A percentile compares a stretch with the other conserved stretches of the same genome.
Evolutionary conservation across 2,797 vertebrate genomes (phyloP).

Genomic region (Channa striata): DNA sequence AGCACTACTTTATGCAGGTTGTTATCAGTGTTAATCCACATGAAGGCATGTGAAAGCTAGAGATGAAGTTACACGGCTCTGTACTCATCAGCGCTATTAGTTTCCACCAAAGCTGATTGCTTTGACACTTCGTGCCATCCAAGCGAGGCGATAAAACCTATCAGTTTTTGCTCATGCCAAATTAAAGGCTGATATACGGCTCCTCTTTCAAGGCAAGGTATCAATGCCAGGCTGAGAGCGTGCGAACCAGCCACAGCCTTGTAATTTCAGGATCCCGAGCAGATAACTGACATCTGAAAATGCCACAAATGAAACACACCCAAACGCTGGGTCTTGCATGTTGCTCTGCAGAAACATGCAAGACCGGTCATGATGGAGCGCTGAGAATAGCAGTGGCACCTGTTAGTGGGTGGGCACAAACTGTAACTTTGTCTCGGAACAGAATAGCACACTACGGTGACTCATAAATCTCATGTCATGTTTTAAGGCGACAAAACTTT

Average conservation of each 20-base stretch:
- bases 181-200: constrained; percentile 72
- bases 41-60: constrained; percentile 64
- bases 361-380: constrained; percentile 24
- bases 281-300: constrained; percentile 30
- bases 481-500: background rate
- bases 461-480: constrained; percentile 22
- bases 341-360: constrained; percentile 36
- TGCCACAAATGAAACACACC: constrained; percentile 14
- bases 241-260: constrained; percentile 51
- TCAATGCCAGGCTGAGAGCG: constrained; percentile 35
- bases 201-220: constrained; percentile 34
- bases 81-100: constrained; percentile 69
- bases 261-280: constrained; percentile 36
- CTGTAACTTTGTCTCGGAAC: constrained; percentile 18
- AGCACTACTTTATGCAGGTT: constrained; percentile 60
- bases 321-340: constrained; percentile 5
- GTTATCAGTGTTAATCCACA: constrained; percentile 72
- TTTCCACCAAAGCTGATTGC: constrained; percentile 63
- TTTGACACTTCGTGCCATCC: constrained; percentile 58
- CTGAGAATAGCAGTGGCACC: constrained; percentile 63
- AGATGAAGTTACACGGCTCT: constrained; percentile 70
- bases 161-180: constrained; percentile 61
- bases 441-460: constrained; percentile 16
- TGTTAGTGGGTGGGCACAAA: constrained; percentile 43
- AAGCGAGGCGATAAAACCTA: constrained; percentile 60